Conservation (phyloP, 1,140 invertebrate genomes). For the Stegodyphus mimosarum region DNA sequence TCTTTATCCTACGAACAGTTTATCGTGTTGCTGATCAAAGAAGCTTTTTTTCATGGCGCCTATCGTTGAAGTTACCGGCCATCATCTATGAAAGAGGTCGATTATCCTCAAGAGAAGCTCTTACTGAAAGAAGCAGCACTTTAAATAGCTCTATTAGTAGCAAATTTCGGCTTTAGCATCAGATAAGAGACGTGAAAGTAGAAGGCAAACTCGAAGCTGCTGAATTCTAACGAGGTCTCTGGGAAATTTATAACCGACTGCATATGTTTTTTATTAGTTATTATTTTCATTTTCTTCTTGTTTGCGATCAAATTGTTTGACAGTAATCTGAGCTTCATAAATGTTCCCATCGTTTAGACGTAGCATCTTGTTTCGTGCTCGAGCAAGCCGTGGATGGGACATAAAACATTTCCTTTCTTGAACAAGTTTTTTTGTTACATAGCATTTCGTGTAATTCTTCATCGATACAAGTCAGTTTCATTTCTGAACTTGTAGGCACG, state of each 20-base stretch:
- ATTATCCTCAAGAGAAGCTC: conserved; percentile 9
- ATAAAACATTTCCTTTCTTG: too few species aligned
- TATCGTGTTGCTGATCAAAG: conserved; percentile 29
- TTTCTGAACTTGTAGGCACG: too few species aligned
- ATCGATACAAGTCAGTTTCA: too few species aligned
- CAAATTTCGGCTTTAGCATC: conserved; percentile 41
- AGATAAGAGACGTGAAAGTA: conserved; percentile 24
- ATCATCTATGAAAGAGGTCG: conserved; percentile 6
- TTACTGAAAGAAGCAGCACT: conserved; percentile 30
- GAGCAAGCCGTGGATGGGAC: too few species aligned
- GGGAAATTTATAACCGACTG: conserved; percentile 11
- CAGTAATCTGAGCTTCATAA: too few species aligned
- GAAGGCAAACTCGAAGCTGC: not conserved
- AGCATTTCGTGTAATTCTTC: too few species aligned
- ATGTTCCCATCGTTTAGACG: too few species aligned
- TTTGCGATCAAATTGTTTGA: not conserved
- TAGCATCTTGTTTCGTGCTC: too few species aligned
- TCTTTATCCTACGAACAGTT: conserved; percentile 30
- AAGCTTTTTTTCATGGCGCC: conserved; percentile 21
- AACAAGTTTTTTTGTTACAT: too few species aligned
- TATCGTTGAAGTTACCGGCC: conserved; percentile 15
- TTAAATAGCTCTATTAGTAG: conserved; percentile 51
- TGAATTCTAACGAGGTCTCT: conserved; percentile 31
- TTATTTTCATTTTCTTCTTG: not conserved
- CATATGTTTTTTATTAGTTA: conserved; percentile 8